Percentiles rank a stretch among this genome's conserved stretches.
These are phyloP conservation scores for Metopia argyrocephala DNA, from an alignment of 2,888 invertebrate genomes.

Conservation along the genomic window DNA sequence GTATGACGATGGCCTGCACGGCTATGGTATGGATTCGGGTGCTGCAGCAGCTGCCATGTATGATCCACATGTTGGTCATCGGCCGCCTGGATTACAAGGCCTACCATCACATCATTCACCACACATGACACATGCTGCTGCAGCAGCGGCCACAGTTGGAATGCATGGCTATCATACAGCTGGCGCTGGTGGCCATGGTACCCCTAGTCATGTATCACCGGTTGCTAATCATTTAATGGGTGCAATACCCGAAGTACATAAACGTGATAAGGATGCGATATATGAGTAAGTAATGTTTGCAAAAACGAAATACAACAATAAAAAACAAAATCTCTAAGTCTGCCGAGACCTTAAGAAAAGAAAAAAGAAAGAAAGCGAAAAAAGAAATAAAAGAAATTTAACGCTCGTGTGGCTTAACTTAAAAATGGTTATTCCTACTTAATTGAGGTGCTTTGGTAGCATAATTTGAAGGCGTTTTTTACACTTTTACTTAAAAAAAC, in stretches of 20 bases:
- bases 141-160: constrained; percentile 81
- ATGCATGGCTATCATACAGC: constrained; percentile 82
- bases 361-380: not conserved
- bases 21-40: constrained; percentile 88
- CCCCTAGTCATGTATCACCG: constrained; percentile 90
- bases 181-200: constrained; percentile 78
- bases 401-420: constrained; percentile 60
- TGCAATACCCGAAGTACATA: constrained; percentile 93
- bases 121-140: constrained; percentile 86
- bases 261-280: constrained; percentile 98
- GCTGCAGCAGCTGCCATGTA: constrained; percentile 84
- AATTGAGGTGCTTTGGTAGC: constrained; percentile 45
- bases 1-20: constrained; percentile 97
- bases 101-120: constrained; percentile 87
- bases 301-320: not conserved
- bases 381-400: constrained; percentile 21
- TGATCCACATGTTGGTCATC: constrained; percentile 86
- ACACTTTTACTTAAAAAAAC: not conserved
- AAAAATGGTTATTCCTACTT: constrained; percentile 42
- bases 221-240: constrained; percentile 92
- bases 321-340: constrained; percentile 38
- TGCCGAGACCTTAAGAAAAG: too few species aligned
- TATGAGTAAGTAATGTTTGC: constrained; percentile 92
- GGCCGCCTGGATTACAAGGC: constrained; percentile 81
- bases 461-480: constrained; percentile 19